Evolutionary conservation across 1,140 invertebrate genomes (phyloP), one percentile per base, ranked within the genome.

Genomic region (Bombus terrestris): DNA sequence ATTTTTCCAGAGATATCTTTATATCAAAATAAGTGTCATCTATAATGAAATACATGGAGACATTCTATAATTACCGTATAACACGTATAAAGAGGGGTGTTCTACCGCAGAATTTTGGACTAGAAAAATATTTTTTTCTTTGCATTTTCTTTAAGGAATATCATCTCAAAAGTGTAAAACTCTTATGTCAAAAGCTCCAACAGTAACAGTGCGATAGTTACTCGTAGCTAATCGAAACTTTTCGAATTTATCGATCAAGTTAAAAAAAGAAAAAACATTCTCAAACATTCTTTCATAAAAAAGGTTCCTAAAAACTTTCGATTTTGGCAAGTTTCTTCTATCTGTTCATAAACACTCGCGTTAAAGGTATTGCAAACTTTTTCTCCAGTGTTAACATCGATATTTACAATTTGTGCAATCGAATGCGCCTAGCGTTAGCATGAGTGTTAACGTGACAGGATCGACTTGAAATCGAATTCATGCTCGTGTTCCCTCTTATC

Each of bases 371-470:
- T 43, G 41, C 25, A n/a, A 37, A 37, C 25, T 25, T 81, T 32
- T 71, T 32, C 8, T 41, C 1, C 18, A 32, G 22, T 13, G 15
- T 39, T 41, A 32, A 22, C 25, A 64, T 76, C 39, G 39, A 64
- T 73, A 71, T 57, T 79, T 88, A 59, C 41, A 5, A 82, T 86
- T 82, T 82, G 64, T 75, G 32, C n/a, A n/a, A 41, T 57, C 25
- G 25, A 47, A 85, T 88, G 66, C 57, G 72, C 64, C 47, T 22
- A 53, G 47, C 10, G 28, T 89, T 88, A 74, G 13, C 32, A 6
- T 37, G 13, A 28, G 18, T 15, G 32, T 35, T 25, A 77, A 53
- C 47, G 53, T 76, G 66, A 35, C 18, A 79, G 43, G 28, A 35
- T 68, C 39, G 79, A 47, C 73, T 86, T 72, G 59, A 77, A 86